Evolutionary conservation across 1,140 invertebrate genomes (phyloP).

Genomic region (Manduca sexta): DNA sequence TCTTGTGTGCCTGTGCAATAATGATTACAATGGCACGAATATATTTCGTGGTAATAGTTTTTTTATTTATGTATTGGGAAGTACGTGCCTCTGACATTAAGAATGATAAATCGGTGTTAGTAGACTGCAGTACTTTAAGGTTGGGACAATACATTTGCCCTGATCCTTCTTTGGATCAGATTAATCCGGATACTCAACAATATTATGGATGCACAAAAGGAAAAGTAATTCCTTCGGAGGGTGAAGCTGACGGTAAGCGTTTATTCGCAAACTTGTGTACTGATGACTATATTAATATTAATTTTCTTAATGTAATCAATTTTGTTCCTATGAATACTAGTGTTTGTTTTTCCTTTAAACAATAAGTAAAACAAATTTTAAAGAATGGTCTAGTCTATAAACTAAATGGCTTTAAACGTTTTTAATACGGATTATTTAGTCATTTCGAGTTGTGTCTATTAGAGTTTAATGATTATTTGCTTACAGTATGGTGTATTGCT

Average conservation of each 20-base stretch:
- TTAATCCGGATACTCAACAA: constrained; percentile 94
- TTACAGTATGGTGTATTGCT: constrained; percentile 86
- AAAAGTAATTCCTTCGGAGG: constrained; percentile 74
- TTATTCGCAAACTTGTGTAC: no score
- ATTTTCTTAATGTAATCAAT: no score
- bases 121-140: constrained; percentile 81
- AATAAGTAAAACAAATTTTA: no score
- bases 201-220: constrained; percentile 82
- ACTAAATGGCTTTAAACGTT: no score
- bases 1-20: background rate
- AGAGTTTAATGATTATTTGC: no score
- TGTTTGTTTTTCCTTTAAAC: no score
- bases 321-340: no score
- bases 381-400: no score
- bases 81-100: constrained; percentile 43
- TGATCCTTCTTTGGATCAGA: constrained; percentile 83
- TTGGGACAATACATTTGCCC: constrained; percentile 92
- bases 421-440: no score
- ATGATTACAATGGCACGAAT: constrained; percentile 5
- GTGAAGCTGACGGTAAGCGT: constrained; percentile 82
- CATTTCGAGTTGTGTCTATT: no score
- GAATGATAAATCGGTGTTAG: constrained; percentile 33
- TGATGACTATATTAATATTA: no score
- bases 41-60: constrained; percentile 19
- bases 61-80: constrained; percentile 26